These are phyloP conservation scores for Ophthalmolycus amberensis DNA, from an alignment of 2,113 vertebrate genomes.

Conservation along the genomic window DNA sequence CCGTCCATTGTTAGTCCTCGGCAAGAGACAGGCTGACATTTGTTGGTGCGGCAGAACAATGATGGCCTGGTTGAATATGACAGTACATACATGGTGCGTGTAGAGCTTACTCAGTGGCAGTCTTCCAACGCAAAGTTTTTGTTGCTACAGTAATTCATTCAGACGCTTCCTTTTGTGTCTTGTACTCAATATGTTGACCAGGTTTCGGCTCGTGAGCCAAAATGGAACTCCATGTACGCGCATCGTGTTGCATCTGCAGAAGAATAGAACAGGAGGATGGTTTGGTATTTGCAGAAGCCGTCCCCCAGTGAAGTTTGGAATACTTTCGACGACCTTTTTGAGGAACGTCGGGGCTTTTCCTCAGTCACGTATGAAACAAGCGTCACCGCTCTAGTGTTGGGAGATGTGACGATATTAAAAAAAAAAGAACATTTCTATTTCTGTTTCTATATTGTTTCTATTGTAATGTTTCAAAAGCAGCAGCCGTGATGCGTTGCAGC, in stretches of 20 bases:
- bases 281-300: neutral
- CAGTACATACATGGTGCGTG: conserved; percentile 3
- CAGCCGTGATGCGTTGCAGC: neutral
- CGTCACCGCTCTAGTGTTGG: neutral
- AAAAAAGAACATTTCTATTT: neutral
- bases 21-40: conserved; percentile 49
- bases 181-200: neutral
- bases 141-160: conserved; percentile 32
- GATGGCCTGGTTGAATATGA: conserved; percentile 26
- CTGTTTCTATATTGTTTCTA: neutral
- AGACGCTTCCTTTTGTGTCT: neutral
- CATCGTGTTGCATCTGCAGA: neutral
- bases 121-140: conserved; percentile 6
- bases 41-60: conserved; percentile 24
- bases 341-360: conserved; percentile 4
- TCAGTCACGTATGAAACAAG: conserved; percentile 4
- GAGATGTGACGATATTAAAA: too few species aligned
- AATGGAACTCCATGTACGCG: neutral
- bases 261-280: neutral
- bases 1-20: conserved; percentile 62
- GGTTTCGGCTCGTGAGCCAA: neutral
- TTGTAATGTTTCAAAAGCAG: neutral
- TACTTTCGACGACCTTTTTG: neutral
- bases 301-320: neutral
- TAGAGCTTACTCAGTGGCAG: neutral